Base-by-base conservation (phyloP, 1,140 invertebrate genomes). In the Scaptomyza graminum region DNA sequence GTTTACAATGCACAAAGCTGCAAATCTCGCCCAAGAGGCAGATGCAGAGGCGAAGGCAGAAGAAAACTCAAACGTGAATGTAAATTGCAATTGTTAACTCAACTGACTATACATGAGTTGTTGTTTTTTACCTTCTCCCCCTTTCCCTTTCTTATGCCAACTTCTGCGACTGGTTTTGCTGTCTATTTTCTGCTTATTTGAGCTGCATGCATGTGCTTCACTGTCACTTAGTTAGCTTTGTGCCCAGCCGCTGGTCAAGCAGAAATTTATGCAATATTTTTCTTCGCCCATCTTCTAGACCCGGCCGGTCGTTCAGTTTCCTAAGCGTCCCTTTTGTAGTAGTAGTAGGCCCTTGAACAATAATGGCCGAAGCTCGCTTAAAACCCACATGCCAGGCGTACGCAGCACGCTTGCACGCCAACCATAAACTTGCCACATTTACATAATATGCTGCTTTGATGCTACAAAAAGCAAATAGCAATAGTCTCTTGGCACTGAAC, bases 11-110 rank as follows among this genome's bases (percentile, higher is more conserved):
- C 69, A 47, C 64, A 66, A 60, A 66, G 55, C 68, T 73, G 62
- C 55, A 66, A 81, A 74, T 9, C 46, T 67, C 13, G 64, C 59
- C 71, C 41, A 76, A 83, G 61, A 60, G 62, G 41, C 57, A 61
- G 13, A 76, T 11, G 49, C 18, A 3, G 7, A 34, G 31, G 2
- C 7, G 31, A 2, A 34, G 31, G 8, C 7, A 83, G 61, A 60
- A 52, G 37, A 57, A 61, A 11, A 74, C 8, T 28, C 22, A 69
- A 56, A 44, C 39, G 28, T 31, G 47, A 74, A 82, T 76, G 52
- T 52, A 74, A 74, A 75, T 78, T 87, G 78, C 78, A 85, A 85
- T 82, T 87, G 82, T 82, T 82, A 85, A 85, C 82, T 85, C 74
- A 63, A 87, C 82, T 66, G 77, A 70, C 74, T 82, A 62, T 75